These are phyloP conservation scores for Plebejus anna DNA, from an alignment of 2,888 invertebrate species.

Conservation along the genomic window DNA sequence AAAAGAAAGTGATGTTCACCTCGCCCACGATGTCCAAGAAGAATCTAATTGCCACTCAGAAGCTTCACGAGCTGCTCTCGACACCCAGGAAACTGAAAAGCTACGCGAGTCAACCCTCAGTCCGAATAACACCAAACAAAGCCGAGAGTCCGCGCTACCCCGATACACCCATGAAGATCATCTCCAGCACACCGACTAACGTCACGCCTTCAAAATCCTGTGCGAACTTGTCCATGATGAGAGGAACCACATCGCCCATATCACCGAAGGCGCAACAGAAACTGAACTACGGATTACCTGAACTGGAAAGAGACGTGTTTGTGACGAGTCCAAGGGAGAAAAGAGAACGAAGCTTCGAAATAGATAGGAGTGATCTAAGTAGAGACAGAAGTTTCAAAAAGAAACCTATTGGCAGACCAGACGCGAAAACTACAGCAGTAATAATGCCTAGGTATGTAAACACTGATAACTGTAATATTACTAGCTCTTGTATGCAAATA, in stretches of 20 bases:
- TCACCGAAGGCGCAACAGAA: conserved; percentile 80
- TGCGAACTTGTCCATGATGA: conserved; percentile 59
- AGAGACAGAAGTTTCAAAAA: conserved; percentile 58
- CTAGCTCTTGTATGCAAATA: too few species aligned
- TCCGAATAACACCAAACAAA: conserved; percentile 66
- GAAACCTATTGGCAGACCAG: conserved; percentile 47
- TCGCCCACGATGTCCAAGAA: conserved; percentile 75
- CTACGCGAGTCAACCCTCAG: conserved; percentile 74
- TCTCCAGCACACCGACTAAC: conserved; percentile 67
- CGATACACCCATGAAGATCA: conserved; percentile 54
- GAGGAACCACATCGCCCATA: conserved; percentile 60
- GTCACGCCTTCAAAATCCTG: conserved; percentile 73
- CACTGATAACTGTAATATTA: background rate
- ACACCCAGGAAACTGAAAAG: conserved; percentile 83
- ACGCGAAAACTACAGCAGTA: conserved; percentile 72
- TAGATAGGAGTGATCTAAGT: conserved; percentile 55
- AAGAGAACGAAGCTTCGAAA: conserved; percentile 56
- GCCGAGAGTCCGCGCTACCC: conserved; percentile 49
- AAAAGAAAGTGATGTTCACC: conserved; percentile 66
- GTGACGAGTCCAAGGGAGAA: conserved; percentile 66
- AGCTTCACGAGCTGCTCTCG: conserved; percentile 85
- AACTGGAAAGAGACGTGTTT: conserved; percentile 64
- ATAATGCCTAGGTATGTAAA: conserved; percentile 66
- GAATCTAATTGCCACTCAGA: conserved; percentile 86
- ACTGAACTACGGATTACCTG: conserved; percentile 70